Evolutionary conservation across 2,113 vertebrate species (phyloP), one percentile per base, ranked within the genome.

Genomic region (Nyctibius bracteatus): DNA sequence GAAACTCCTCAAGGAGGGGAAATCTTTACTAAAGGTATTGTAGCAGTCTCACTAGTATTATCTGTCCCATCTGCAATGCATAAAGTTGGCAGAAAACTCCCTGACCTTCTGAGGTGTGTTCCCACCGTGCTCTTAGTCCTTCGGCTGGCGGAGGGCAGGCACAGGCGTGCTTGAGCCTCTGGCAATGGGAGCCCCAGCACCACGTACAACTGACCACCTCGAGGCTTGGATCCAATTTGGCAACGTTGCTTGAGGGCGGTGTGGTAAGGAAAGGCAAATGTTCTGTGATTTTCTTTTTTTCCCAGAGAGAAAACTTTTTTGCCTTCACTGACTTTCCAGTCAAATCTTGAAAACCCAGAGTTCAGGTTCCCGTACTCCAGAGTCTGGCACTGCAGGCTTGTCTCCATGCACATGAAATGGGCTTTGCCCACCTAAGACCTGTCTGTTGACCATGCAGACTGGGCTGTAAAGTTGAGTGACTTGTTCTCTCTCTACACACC

Each of bases 1-100:
- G 94, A 96, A 95, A 21, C 30, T 20, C 66, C 81, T 39, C 87
- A 51, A 87, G 90, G 92, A 54, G 90, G 88, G 81, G 66, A 30
- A 71, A 49, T 93, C 94, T 93, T 68, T 28, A 5, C 78, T 17
- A 6, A 93, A 93, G 94, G 95, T 95, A 78, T 7, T 37, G 90
- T 33, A 9, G 92, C 23, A 46, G 78, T 84, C 89, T 85, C 73
- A 12, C 30, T 16, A 6, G 61, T 6, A 2, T 67, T 71, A 71
- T 90, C 88, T 86, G 89, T 35, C 62, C 77, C 91, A 83, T 88
- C 94, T 95, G 87, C 78, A 33, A 1, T 0, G 51, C 39, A 1
- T 1, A 1, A 46, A 21, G 43, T 6, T 85, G 95, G 94, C 94
- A 81, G 73, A 27, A 33, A 46, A 3, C 31, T 14, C 17, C 7